Evolutionary conservation across 2,888 invertebrate species (phyloP).

Genomic region (Tipula confusa): DNA sequence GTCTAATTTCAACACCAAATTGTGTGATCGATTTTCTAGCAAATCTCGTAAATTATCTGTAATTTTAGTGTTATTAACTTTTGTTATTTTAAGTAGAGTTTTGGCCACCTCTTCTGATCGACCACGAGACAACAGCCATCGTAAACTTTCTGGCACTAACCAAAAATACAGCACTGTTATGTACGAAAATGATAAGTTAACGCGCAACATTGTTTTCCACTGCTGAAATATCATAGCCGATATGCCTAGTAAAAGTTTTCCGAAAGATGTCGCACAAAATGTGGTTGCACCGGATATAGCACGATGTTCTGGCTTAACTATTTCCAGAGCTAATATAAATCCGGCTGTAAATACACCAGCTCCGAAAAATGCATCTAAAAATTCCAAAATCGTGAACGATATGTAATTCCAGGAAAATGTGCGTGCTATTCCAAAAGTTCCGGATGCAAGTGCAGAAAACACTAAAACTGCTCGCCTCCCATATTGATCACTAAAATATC

Average conservation of each 20-base stretch:
- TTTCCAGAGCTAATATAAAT: constrained; percentile 72
- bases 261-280: constrained; percentile 66
- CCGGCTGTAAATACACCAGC: constrained; percentile 68
- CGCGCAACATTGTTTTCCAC: constrained; percentile 51
- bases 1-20: background rate
- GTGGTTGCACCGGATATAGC: constrained; percentile 68
- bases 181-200: constrained; percentile 64
- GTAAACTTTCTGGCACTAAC: constrained; percentile 66
- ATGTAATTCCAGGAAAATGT: constrained; percentile 66
- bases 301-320: constrained; percentile 67
- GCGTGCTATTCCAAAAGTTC: constrained; percentile 61
- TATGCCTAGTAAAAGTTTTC: constrained; percentile 62
- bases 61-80: constrained; percentile 52
- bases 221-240: constrained; percentile 56
- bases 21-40: background rate
- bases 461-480: constrained; percentile 50
- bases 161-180: constrained; percentile 63
- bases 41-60: constrained; percentile 34
- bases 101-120: constrained; percentile 55
- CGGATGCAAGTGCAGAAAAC: constrained; percentile 54
- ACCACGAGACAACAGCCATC: constrained; percentile 59
- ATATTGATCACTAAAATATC: constrained; percentile 46
- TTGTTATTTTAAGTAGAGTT: constrained; percentile 56
- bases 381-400: constrained; percentile 66
- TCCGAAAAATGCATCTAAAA: constrained; percentile 64